Percentiles rank a stretch among this genome's conserved stretches.
These are phyloP conservation scores for Pinna nobilis DNA, from an alignment of 1,140 invertebrate genomes.

Conservation along the genomic window DNA sequence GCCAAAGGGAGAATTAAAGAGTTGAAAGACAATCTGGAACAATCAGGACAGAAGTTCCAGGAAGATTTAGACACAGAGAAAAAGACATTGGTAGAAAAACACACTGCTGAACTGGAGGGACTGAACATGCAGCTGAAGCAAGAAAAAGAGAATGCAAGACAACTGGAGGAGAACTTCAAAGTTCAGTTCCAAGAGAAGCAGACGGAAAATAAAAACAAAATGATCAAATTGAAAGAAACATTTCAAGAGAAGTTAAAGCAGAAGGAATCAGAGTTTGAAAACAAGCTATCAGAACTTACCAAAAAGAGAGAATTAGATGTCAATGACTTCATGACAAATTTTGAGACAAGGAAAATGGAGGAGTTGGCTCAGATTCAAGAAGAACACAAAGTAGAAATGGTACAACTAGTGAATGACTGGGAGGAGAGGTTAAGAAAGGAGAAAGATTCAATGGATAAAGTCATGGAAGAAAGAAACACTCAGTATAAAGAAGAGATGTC, in stretches of 20 bases:
- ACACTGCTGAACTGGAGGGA: conserved; percentile 19
- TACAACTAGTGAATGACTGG: conserved; percentile 30
- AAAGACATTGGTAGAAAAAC: conserved; percentile 30
- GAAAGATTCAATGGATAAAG: conserved; percentile 44
- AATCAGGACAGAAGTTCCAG: conserved; percentile 25
- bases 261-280: conserved; percentile 64
- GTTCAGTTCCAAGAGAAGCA: conserved; percentile 61
- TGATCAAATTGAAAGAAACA: conserved; percentile 63
- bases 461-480: too few relatives aligned
- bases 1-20: conserved; percentile 55
- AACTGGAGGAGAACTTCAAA: conserved; percentile 56
- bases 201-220: conserved; percentile 58
- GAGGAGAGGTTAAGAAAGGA: conserved; percentile 36
- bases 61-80: conserved; percentile 13
- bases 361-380: conserved; percentile 53
- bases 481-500: conserved; percentile 7
- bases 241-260: conserved; percentile 66
- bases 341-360: conserved; percentile 57
- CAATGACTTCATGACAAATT: conserved; percentile 51
- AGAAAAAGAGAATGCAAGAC: not conserved
- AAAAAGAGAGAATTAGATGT: conserved; percentile 57
- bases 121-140: conserved; percentile 36
- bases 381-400: conserved; percentile 43
- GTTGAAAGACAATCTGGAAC: conserved; percentile 52
- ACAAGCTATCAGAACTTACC: conserved; percentile 52